Base-by-base conservation (phyloP, 1,140 invertebrate species). In the Leptoteleia sp. region DNA sequence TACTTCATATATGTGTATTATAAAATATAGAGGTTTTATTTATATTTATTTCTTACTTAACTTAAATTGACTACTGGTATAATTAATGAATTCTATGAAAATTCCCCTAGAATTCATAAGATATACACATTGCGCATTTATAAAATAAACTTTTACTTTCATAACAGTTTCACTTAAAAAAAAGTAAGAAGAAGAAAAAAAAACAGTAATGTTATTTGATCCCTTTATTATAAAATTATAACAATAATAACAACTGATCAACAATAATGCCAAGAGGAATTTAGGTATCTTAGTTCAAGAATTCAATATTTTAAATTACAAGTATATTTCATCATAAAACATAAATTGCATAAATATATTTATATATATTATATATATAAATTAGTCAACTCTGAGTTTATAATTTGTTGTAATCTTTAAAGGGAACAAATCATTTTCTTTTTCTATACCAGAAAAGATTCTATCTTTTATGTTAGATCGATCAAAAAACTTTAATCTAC, bases 11-110 rank as follows among this genome's bases (percentile, higher is more conserved):
- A 29, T 52, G 19, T 50, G 29, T 73, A 65, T 65, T 75, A 75
- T 75, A 42, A 75, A 67, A 75, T 75, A 75, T 59, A 75, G 45
- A 75, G 22, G 33, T 52, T 75, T 67, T 61, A 38, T 61, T 50
- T 65, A 17, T 43, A 42, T 5, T 75, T 37, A 38, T 54, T 65
- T 57, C 7, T 57, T 48, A 33, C 57, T 75, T 52, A 75, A 75
- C 54, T 67, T 67, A 67, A 52, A 61, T 52, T 67, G 45, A 67
- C 71, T 75, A 75, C 42, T 57, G 22, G 33, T 47, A 64, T 65
- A 57, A 73, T 47, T 31, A 48, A 45, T 47, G 48, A 73, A 73
- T 55, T 40, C 47, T 64, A 40, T 55, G 40, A 40, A 11, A 42
- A 9, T 19, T 0, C 1, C 35, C 11, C 2, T 5, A 4, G 29